Evolutionary conservation across 2,888 invertebrate species (phyloP).

Genomic region (Ferdinandea cuprea): DNA sequence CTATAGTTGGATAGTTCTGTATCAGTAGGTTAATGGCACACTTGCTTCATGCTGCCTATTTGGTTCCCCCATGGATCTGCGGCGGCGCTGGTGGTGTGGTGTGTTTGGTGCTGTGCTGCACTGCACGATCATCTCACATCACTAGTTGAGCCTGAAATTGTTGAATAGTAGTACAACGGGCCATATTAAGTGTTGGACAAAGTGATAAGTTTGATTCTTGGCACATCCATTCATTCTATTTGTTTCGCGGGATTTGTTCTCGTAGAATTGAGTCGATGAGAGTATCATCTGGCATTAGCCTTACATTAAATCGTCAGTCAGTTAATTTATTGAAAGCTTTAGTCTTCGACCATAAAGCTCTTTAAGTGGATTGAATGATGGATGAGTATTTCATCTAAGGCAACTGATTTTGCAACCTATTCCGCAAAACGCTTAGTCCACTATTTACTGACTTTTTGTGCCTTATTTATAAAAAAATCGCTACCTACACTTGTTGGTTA

Average conservation of each 20-base stretch:
- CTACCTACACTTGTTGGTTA: too few relatives aligned
- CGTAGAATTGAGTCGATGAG: slow-evolving; percentile 22
- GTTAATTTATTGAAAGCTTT: not conserved
- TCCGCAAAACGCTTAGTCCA: too few relatives aligned
- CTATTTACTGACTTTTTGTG: too few relatives aligned
- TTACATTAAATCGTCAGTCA: not conserved
- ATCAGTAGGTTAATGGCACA: slow-evolving; percentile 84
- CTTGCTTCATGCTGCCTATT: slow-evolving; percentile 78
- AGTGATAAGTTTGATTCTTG: slow-evolving; percentile 44
- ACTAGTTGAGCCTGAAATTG: slow-evolving; percentile 22
- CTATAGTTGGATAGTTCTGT: slow-evolving; percentile 78
- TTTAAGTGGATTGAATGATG: too few relatives aligned
- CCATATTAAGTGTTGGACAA: slow-evolving; percentile 50
- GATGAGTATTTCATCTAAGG: too few relatives aligned
- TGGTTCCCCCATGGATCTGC: slow-evolving; percentile 65
- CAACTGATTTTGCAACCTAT: too few relatives aligned
- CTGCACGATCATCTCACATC: not conserved
- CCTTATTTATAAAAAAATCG: too few relatives aligned
- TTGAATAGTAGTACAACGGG: slow-evolving; percentile 42
- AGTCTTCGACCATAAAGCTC: too few relatives aligned
- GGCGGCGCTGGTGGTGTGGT: not conserved
- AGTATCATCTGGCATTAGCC: not conserved
- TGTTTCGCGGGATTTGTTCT: slow-evolving; percentile 3
- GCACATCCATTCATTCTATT: slow-evolving; percentile 27
- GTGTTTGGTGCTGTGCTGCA: slow-evolving; percentile 12